A percentile compares a stretch with the other conserved stretches of the same genome.
Conservation (phyloP, 2,797 vertebrate genomes). For the Anniella stebbinsi region DNA sequence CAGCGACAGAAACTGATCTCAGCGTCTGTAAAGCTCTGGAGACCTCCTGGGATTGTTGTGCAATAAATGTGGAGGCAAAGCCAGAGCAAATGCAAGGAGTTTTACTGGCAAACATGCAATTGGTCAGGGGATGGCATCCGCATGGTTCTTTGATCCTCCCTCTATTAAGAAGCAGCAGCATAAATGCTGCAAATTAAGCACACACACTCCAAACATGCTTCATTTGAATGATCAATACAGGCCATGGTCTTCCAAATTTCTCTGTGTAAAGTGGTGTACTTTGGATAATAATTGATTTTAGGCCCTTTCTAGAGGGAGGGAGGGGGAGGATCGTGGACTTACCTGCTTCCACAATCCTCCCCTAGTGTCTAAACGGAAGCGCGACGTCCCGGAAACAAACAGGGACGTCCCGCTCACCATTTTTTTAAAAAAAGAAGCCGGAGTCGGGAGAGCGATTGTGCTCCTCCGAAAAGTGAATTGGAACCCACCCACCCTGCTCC, state of each 20-base stretch:
- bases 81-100: background rate
- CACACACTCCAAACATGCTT: background rate
- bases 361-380: too few relatives aligned
- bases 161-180: background rate
- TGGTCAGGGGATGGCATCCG: background rate
- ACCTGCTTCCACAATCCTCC: too few relatives aligned
- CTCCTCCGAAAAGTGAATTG: too few relatives aligned
- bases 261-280: background rate
- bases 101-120: background rate
- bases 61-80: background rate
- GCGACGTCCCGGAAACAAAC: too few relatives aligned
- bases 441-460: too few relatives aligned
- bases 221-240: background rate
- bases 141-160: background rate
- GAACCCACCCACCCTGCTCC: too few relatives aligned
- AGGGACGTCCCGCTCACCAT: too few relatives aligned
- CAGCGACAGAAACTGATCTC: background rate
- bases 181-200: slow-evolving; percentile 3
- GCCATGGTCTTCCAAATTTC: background rate
- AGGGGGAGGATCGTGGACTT: too few relatives aligned
- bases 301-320: too few relatives aligned
- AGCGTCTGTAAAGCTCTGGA: background rate
- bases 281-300: background rate
- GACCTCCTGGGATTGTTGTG: background rate
- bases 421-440: too few relatives aligned